Evolutionary conservation across 2,888 invertebrate genomes (phyloP), one percentile per base, ranked within the genome.

Genomic region (Xestia rhomboidea): DNA sequence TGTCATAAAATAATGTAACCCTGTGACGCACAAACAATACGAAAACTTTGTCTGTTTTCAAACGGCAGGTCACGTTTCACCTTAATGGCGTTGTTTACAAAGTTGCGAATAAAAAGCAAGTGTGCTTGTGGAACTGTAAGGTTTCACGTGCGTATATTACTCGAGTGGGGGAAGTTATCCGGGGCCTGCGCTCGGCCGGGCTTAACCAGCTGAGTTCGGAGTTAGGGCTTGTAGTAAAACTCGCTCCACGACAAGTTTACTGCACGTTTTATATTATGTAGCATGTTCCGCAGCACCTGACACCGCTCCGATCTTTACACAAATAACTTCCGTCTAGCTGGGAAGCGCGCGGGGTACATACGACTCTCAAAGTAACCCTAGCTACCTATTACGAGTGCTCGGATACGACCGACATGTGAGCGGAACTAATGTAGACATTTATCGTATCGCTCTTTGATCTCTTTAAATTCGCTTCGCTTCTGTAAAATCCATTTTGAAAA

Each of bases 221-320:
- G 89, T 88, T 89, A 89, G 85, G 83, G 85, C 83, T 77, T 85
- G 81, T 62, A 62, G 86, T 86, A 87, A 87, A 89, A 85, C 79
- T 88, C 87, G 84, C 80, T 84, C 82, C 82, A 82, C 81, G 84
- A 90, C 87, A 87, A 91, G 88, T 90, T 90, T 88, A 87, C 81
- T 87, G 88, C 91, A 90, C 90, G 90, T 91, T 91, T 90, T 91
- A 87, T 91, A 91, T 92, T 90, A 91, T 91, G 88, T 92, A 85
- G 73, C 81, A 73, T 82, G 85, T 85, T 88, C 87, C 89, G 81
- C 87, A 87, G 82, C 90, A 91, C 91, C 91, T 91, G 91, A 91
- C 90, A 90, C 88, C 83, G 83, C 86, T 86, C 81, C 78, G 85
- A 86, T 87, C 86, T 86, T 89, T 87, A 87, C 88, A 90, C 91